phyloP scores from a whole-genome alignment of 1,140 invertebrate genomes.

The Nebria ingens region DNA sequence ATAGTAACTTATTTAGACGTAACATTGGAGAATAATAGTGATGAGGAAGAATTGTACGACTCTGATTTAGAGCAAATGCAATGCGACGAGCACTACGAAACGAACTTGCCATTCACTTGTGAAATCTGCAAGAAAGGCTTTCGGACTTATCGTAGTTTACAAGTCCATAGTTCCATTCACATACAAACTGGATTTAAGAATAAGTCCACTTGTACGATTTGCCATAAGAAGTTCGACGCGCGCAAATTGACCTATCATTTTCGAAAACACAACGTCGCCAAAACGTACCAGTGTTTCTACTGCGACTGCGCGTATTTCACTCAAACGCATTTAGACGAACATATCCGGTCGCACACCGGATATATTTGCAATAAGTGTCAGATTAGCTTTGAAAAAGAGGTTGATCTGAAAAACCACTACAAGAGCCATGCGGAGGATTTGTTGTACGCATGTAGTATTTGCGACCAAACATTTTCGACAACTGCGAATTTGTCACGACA shows the following conservation, averaged over 20 bases:
- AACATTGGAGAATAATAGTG: neutral
- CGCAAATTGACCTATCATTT: slow-evolving; percentile 18
- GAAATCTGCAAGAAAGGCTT: neutral
- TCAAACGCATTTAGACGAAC: slow-evolving; percentile 6
- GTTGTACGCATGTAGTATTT: neutral
- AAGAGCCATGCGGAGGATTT: neutral
- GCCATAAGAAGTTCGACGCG: neutral
- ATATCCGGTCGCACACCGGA: slow-evolving; percentile 3
- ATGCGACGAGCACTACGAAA: neutral
- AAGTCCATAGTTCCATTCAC: neutral
- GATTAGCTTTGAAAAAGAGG: neutral
- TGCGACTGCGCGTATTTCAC: slow-evolving; percentile 24
- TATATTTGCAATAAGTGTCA: neutral
- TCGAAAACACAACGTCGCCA: slow-evolving; percentile 41
- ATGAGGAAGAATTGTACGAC: neutral
- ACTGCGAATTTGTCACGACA: neutral
- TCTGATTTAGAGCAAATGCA: neutral
- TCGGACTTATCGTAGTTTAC: neutral
- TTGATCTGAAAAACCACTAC: neutral
- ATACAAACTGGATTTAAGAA: neutral
- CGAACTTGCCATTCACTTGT: neutral
- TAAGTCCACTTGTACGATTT: neutral
- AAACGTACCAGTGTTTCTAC: slow-evolving; percentile 21
- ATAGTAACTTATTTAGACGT: neutral
- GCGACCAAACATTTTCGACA: neutral